Percentiles rank a stretch among this genome's conserved stretches.
phyloP scores from a whole-genome alignment of 53 echinoderm and acorn worm species.

The Temnopleurus reevesii region DNA sequence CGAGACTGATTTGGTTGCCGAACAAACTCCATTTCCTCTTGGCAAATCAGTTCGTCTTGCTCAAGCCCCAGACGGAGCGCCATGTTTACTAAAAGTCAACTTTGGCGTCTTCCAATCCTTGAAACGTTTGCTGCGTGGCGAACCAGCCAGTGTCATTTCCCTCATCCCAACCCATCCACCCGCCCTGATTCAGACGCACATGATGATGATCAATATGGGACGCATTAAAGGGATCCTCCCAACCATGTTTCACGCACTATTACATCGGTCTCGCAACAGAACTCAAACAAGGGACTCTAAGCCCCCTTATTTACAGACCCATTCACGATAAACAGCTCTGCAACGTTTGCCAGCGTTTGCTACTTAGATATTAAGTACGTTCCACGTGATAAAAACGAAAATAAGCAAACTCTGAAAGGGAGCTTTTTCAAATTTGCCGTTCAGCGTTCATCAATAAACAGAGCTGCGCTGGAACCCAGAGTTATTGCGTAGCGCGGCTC shows the following conservation, averaged over 20 bases:
- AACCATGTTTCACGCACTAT: constrained; percentile 14
- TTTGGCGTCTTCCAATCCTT: background rate
- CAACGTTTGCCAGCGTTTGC: constrained; percentile 4
- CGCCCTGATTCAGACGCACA: too few relatives aligned
- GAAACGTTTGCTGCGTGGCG: background rate
- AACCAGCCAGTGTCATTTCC: background rate
- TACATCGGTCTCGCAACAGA: background rate
- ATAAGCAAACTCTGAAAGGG: constrained; percentile 42
- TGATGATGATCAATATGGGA: constrained; percentile 12
- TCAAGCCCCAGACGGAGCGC: background rate
- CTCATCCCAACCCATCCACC: background rate
- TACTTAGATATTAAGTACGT: background rate
- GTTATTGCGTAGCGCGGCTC: background rate
- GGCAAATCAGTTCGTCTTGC: background rate
- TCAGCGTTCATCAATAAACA: constrained; percentile 20
- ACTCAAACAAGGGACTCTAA: background rate
- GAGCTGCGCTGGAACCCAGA: background rate
- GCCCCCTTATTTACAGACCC: background rate
- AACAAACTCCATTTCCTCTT: background rate
- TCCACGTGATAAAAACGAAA: constrained; percentile 22
- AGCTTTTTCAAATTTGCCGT: constrained; percentile 26
- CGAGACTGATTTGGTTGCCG: background rate
- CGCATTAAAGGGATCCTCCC: background rate
- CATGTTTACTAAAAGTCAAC: background rate
- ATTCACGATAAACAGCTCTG: background rate